phyloP scores from a whole-genome alignment of 2,113 vertebrate species.

The Opisthocomus hoazin region DNA sequence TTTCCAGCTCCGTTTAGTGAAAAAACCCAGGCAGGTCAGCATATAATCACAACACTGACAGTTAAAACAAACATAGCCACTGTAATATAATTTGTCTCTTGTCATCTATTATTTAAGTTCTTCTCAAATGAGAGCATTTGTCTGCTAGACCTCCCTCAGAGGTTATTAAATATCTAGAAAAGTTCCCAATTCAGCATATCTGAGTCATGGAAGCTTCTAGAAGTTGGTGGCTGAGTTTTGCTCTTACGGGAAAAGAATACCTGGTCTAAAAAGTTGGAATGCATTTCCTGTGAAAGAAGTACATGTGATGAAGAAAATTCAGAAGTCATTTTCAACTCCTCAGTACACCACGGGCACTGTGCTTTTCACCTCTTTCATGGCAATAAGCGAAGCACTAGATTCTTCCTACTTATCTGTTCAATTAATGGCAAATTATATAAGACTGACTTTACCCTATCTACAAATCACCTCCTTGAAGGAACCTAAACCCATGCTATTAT shows the following conservation, averaged over 20 bases:
- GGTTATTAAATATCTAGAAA: neutral
- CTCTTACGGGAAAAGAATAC: neutral
- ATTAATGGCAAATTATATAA: neutral
- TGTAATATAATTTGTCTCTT: neutral
- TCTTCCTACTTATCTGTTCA: neutral
- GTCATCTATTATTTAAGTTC: neutral
- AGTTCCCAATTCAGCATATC: neutral
- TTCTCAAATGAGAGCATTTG: neutral
- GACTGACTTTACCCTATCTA: neutral
- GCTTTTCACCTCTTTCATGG: neutral
- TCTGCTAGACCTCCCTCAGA: neutral
- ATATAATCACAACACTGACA: neutral
- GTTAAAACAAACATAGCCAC: neutral
- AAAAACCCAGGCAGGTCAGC: neutral
- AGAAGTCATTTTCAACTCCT: neutral
- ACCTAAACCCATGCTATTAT: neutral
- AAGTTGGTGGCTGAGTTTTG: neutral
- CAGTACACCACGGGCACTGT: rapidly evolving
- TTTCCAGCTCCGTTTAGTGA: neutral
- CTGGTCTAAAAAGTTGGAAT: neutral
- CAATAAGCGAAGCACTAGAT: neutral
- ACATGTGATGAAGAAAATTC: neutral
- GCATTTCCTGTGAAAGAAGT: neutral
- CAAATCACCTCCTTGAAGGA: neutral
- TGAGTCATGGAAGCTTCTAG: neutral